Evolutionary conservation across 2,888 invertebrate genomes (phyloP).

Genomic region (Lamproptera curius): DNA sequence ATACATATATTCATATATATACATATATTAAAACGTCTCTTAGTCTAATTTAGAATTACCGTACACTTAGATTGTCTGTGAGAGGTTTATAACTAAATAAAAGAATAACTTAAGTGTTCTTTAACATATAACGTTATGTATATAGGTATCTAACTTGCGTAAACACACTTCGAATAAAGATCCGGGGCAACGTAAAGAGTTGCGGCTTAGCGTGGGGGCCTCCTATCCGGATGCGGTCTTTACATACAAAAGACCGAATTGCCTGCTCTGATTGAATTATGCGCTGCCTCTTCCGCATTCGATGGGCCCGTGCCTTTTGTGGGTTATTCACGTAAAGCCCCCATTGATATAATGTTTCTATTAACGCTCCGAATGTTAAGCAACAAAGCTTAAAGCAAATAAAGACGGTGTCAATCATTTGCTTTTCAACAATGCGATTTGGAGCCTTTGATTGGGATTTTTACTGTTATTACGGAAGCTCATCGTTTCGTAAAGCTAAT

Average conservation of each 20-base stretch:
- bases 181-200: conserved; percentile 28
- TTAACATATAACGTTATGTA: too few species aligned
- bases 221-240: conserved; percentile 58
- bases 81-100: too few species aligned
- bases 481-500: too few species aligned
- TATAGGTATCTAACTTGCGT: too few species aligned
- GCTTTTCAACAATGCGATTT: background rate
- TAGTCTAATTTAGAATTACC: too few species aligned
- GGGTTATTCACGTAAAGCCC: conserved; percentile 46
- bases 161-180: conserved; percentile 28
- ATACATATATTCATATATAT: too few species aligned
- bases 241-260: conserved; percentile 71
- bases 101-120: too few species aligned
- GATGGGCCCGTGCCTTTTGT: conserved; percentile 49
- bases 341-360: conserved; percentile 23
- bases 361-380: conserved; percentile 13
- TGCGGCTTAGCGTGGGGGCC: conserved; percentile 27
- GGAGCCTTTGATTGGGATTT: too few species aligned
- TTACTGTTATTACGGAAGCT: too few species aligned
- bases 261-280: conserved; percentile 68
- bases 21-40: too few species aligned
- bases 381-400: conserved; percentile 1
- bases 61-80: too few species aligned
- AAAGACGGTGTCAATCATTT: background rate
- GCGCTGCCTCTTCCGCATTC: conserved; percentile 48